Percentiles rank a stretch among this genome's conserved stretches.
Conservation (phyloP, 2,797 vertebrate genomes). For the Podarcis siculus region DNA sequence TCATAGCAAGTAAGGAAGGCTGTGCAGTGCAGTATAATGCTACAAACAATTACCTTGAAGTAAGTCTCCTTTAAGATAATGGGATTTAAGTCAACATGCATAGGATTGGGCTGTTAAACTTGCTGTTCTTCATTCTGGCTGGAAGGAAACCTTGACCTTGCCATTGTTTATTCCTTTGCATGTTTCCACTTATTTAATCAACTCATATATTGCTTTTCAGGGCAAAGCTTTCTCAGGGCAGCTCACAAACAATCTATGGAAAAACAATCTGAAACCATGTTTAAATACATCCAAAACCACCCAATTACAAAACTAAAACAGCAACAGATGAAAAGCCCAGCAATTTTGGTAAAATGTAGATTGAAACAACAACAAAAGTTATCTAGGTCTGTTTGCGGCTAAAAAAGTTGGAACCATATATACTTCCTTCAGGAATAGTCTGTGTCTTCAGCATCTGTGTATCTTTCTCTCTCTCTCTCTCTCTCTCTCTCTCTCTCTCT, state of each 20-base stretch:
- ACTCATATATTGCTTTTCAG: not conserved
- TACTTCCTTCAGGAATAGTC: not conserved
- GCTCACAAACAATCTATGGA: not conserved
- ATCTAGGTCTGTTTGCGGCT: not conserved
- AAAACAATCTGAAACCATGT: not conserved
- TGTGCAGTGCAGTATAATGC: not conserved
- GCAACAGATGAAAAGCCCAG: not conserved
- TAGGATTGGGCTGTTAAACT: not conserved
- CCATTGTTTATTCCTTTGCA: not conserved
- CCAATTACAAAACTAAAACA: not conserved
- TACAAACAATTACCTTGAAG: not conserved
- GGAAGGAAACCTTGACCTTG: not conserved
- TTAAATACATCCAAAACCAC: not conserved
- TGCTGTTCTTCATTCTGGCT: not conserved
- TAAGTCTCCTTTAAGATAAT: not conserved
- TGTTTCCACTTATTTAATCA: not conserved
- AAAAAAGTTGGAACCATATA: not conserved
- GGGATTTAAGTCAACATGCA: not conserved
- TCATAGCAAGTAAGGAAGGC: not conserved
- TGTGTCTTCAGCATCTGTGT: too few species aligned
- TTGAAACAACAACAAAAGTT: not conserved
- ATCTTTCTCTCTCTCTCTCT: too few species aligned
- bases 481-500: too few species aligned
- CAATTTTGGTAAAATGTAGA: not conserved
- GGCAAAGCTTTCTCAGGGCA: not conserved